Evolutionary conservation across 2,113 vertebrate genomes (phyloP), one percentile per base, ranked within the genome.

Genomic region (Oreochromis niloticus): DNA sequence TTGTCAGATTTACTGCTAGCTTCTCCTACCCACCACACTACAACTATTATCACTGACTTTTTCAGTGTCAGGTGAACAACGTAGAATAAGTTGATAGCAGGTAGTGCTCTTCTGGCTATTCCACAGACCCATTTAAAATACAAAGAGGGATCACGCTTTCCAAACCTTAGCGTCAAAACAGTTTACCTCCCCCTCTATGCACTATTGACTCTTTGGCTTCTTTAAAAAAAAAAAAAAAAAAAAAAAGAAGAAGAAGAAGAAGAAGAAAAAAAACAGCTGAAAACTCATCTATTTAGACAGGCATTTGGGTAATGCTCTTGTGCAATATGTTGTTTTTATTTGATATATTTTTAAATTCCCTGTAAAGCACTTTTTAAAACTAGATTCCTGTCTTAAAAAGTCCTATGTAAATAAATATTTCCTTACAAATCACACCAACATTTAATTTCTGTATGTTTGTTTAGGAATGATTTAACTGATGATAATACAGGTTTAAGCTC

Each of bases 371-470:
- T 63, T 36, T 63, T 63, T 36, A 36, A 36, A 36, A 36, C 12
- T 7, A 36, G 32, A 63, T 63, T 63, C 32, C 32, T 0, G 0
- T 63, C 59, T 36, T 57, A 57, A 57, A 57, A 30, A 57, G 56
- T 59, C 7, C 10, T 39, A 36, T 2, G n/a, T 39, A 66, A 66
- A 36, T 66, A 39, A 7, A 66, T 66, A 27, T 66, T 66, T 66
- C 7, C 6, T 66, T 66, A 46, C 39, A 71, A 71, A 71, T 71
- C 39, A 43, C n/a, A 22, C 24, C 9, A 46, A 73, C 66, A 73
- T 71, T 43, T 71, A 5, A 9, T 43, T 9, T 71, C n/a, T 71
- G 19, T 71, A 14, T 1, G 36, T 71, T 43, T 71, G 66, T 71
- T 71, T 71, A 24, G 39, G 39, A 13, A 13, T 6, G 13, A 46